phyloP scores from a whole-genome alignment of 2,888 invertebrate genomes.

The Diplazon laetatorius region DNA sequence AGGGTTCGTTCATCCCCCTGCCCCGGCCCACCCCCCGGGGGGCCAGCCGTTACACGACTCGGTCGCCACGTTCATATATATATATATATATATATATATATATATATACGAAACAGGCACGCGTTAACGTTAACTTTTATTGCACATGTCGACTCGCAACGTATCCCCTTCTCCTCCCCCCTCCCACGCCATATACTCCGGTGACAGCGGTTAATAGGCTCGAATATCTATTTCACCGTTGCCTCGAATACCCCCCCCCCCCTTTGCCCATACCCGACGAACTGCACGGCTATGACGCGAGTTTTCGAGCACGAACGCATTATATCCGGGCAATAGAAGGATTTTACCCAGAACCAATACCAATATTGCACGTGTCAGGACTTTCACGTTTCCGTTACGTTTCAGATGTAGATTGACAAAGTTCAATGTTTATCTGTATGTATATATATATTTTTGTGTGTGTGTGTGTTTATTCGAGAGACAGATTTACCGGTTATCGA shows the following conservation, averaged over 20 bases:
- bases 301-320: conserved; percentile 38
- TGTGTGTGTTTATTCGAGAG: too few relatives aligned
- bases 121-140: conserved; percentile 60
- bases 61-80: not conserved
- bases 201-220: conserved; percentile 40
- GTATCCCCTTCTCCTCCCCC: not conserved
- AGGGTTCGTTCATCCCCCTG: conserved; percentile 38
- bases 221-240: conserved; percentile 16
- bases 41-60: conserved; percentile 39
- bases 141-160: conserved; percentile 37
- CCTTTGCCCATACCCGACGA: conserved; percentile 38
- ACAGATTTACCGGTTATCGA: not conserved
- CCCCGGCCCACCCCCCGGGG: too few relatives aligned
- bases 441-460: not conserved
- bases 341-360: conserved; percentile 1
- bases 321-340: conserved; percentile 22
- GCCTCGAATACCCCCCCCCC: conserved; percentile 1
- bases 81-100: too few relatives aligned
- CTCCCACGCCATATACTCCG: not conserved
- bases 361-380: too few relatives aligned
- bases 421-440: not conserved
- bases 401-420: too few relatives aligned
- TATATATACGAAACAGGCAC: conserved; percentile 44
- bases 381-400: too few relatives aligned
- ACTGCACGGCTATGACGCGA: too few relatives aligned